A percentile compares a stretch with the other conserved stretches of the same genome.
Evolutionary conservation across 2,888 invertebrate species (phyloP).

Genomic region (Xylocampa areola): DNA sequence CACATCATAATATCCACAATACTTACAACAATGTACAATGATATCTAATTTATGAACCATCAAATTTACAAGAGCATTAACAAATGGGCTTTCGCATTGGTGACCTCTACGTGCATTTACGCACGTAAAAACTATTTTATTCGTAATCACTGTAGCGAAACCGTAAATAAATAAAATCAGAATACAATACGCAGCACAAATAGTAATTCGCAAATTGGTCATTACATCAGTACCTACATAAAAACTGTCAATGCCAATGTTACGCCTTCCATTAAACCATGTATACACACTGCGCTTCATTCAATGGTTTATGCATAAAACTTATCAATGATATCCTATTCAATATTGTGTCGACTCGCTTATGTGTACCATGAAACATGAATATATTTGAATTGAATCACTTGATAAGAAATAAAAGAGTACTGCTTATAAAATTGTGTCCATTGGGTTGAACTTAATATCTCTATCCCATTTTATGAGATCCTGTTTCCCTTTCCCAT

Average conservation of each 20-base stretch:
- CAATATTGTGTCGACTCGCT: slow-evolving; percentile 28
- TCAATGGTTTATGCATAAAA: slow-evolving; percentile 61
- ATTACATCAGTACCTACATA: slow-evolving; percentile 79
- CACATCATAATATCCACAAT: slow-evolving; percentile 36
- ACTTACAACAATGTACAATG: slow-evolving; percentile 24
- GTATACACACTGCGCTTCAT: slow-evolving; percentile 63
- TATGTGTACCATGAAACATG: too few relatives aligned
- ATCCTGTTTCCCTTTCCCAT: slow-evolving; percentile 76
- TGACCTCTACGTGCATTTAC: slow-evolving; percentile 70
- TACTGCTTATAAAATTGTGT: slow-evolving; percentile 59
- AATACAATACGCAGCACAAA: slow-evolving; percentile 76
- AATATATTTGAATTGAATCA: too few relatives aligned
- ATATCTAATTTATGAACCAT: slow-evolving; percentile 35
- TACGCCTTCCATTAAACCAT: slow-evolving; percentile 68
- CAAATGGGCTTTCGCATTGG: too few relatives aligned
- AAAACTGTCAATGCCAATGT: slow-evolving; percentile 84
- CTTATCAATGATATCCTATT: slow-evolving; percentile 53
- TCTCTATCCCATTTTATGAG: slow-evolving; percentile 67
- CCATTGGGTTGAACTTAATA: slow-evolving; percentile 60
- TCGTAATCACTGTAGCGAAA: slow-evolving; percentile 75
- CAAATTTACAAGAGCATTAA: slow-evolving; percentile 52
- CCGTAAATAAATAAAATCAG: slow-evolving; percentile 75
- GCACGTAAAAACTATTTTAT: slow-evolving; percentile 71
- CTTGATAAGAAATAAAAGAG: slow-evolving; percentile 31
- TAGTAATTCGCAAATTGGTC: slow-evolving; percentile 70